Percentiles rank a stretch among this genome's conserved stretches.
phyloP scores from a whole-genome alignment of 2,113 vertebrate genomes.

The Hiodon tergisus region DNA sequence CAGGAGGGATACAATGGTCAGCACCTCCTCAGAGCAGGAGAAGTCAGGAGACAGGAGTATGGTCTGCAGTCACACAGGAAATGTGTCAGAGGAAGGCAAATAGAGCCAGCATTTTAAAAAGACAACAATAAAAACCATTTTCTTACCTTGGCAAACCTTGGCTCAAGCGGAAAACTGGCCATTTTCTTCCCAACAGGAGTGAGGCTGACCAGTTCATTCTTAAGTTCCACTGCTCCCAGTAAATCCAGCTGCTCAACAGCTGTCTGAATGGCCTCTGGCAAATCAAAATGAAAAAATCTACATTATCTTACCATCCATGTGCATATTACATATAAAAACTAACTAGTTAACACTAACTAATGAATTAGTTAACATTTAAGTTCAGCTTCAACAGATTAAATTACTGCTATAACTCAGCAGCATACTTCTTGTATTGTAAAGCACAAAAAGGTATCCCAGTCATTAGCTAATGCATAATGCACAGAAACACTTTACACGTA shows the following conservation, averaged over 20 bases:
- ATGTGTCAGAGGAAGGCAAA: neutral
- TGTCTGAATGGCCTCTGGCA: slow-evolving; percentile 75
- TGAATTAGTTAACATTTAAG: no score
- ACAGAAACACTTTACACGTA: no score
- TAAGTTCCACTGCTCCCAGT: slow-evolving; percentile 79
- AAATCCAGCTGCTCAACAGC: slow-evolving; percentile 82
- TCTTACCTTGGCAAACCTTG: slow-evolving; percentile 84
- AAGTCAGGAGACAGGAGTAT: slow-evolving; percentile 84
- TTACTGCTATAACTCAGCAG: no score
- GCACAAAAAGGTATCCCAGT: no score
- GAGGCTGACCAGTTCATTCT: slow-evolving; percentile 69
- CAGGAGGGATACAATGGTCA: slow-evolving; percentile 83
- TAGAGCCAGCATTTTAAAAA: neutral
- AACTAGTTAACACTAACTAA: no score
- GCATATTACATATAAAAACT: no score
- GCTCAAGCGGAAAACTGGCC: slow-evolving; percentile 90
- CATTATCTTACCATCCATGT: neutral
- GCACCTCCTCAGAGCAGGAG: slow-evolving; percentile 85
- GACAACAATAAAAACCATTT: neutral
- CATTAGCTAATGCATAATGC: no score
- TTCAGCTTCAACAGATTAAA: no score
- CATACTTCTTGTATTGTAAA: no score
- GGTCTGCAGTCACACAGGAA: slow-evolving; percentile 58
- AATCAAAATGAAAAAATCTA: neutral
- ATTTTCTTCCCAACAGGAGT: slow-evolving; percentile 88